Conservation (phyloP, 2,797 vertebrate genomes). For the Muraenolepis orangiensis region DNA sequence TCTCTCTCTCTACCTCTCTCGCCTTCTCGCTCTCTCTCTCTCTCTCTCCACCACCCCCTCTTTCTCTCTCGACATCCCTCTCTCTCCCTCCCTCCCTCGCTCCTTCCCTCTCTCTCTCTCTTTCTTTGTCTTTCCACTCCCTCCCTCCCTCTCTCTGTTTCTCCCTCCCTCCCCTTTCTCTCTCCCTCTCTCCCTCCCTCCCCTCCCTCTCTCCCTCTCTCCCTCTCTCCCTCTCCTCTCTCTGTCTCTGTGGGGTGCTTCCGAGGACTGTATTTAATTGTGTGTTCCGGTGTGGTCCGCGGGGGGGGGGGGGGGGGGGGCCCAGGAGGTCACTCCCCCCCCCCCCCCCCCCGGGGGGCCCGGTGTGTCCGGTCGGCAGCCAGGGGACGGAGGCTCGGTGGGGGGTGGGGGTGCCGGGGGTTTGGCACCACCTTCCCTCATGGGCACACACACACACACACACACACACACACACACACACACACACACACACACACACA, state of each 20-base stretch:
- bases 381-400: constrained; percentile 52
- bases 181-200: constrained; percentile 28
- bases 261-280: constrained; percentile 83
- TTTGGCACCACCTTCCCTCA: no score
- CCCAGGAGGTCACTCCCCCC: no score
- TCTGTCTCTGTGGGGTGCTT: constrained; percentile 44
- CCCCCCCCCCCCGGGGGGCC: constrained; percentile 51
- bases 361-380: constrained; percentile 44
- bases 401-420: constrained; percentile 38
- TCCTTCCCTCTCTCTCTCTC: constrained; percentile 34
- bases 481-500: no score
- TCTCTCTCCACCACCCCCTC: constrained; percentile 24
- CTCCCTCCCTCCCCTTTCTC: constrained; percentile 19
- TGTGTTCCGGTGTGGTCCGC: constrained; percentile 56
- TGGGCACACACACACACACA: no score
- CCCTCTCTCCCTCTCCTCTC: constrained; percentile 19
- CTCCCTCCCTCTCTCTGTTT: constrained; percentile 21
- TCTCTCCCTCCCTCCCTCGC: constrained; percentile 21
- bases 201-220: constrained; percentile 26
- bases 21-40: constrained; percentile 24
- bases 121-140: constrained; percentile 24
- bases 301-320: constrained; percentile 78
- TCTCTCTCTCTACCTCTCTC: constrained; percentile 26
- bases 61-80: constrained; percentile 21
- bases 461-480: no score